Percentiles rank a stretch among this genome's conserved stretches.
phyloP scores from a whole-genome alignment of 2,888 invertebrate species.

The Mayetiola destructor region DNA sequence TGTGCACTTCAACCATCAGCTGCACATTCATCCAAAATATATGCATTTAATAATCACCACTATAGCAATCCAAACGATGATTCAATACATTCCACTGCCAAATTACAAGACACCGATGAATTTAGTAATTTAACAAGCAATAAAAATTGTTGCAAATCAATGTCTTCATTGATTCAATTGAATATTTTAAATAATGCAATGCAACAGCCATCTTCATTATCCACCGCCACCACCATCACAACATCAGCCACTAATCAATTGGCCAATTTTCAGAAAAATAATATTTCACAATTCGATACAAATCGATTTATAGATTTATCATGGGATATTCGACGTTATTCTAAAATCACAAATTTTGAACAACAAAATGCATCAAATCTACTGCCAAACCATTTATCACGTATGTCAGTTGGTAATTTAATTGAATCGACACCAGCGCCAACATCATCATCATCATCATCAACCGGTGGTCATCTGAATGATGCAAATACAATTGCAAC shows the following conservation, averaged over 20 bases:
- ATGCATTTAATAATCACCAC: too few relatives aligned
- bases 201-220: not conserved
- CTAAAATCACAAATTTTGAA: conserved; percentile 34
- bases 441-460: conserved; percentile 16
- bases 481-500: not conserved
- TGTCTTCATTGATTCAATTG: not conserved
- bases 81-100: too few relatives aligned
- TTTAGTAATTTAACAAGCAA: not conserved
- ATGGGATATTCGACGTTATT: conserved; percentile 23
- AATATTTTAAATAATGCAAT: conserved; percentile 15
- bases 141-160: not conserved
- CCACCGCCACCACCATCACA: not conserved
- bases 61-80: too few relatives aligned
- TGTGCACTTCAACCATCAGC: too few relatives aligned
- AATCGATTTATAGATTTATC: conserved; percentile 14
- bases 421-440: not conserved
- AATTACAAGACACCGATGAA: not conserved
- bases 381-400: conserved; percentile 21
- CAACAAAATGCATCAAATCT: conserved; percentile 21
- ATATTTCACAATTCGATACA: conserved; percentile 3
- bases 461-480: conserved; percentile 20
- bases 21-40: too few relatives aligned
- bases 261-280: conserved; percentile 12
- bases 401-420: not conserved
- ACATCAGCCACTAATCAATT: not conserved